Evolutionary conservation across 2,113 vertebrate genomes (phyloP).

Genomic region (Scatophagus argus): DNA sequence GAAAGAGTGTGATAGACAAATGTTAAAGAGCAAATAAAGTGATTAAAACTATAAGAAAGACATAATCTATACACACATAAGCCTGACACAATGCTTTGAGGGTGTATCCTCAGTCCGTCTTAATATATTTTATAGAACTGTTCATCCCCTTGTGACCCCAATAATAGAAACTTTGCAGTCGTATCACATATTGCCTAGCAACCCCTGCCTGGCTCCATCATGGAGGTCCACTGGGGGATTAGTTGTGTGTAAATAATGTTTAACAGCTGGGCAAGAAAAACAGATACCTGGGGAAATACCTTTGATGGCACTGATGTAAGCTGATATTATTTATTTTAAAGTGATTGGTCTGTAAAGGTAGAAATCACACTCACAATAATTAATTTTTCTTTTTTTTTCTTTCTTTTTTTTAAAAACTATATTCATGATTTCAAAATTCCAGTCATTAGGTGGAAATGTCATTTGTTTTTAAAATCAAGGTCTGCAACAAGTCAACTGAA

Average conservation of each 20-base stretch:
- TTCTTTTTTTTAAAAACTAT: no score
- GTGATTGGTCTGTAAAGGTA: background rate
- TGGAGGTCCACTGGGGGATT: slow-evolving; percentile 36
- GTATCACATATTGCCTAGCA: slow-evolving; percentile 53
- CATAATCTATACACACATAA: slow-evolving; percentile 13
- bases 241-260: slow-evolving; percentile 38
- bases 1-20: slow-evolving; percentile 31
- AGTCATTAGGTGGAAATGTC: background rate
- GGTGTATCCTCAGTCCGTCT: slow-evolving; percentile 20
- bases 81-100: background rate
- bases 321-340: background rate
- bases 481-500: background rate
- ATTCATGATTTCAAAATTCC: background rate
- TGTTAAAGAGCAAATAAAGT: slow-evolving; percentile 26
- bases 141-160: slow-evolving; percentile 20
- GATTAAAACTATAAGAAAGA: slow-evolving; percentile 15
- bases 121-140: slow-evolving; percentile 43
- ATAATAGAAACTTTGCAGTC: slow-evolving; percentile 50
- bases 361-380: background rate
- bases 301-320: slow-evolving; percentile 7
- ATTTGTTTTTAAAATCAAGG: background rate
- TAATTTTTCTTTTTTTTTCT: background rate
- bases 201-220: slow-evolving; percentile 30
- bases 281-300: background rate
- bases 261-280: slow-evolving; percentile 20